Conservation (phyloP, 2,113 vertebrate species). For the Perognathus longimembris region DNA sequence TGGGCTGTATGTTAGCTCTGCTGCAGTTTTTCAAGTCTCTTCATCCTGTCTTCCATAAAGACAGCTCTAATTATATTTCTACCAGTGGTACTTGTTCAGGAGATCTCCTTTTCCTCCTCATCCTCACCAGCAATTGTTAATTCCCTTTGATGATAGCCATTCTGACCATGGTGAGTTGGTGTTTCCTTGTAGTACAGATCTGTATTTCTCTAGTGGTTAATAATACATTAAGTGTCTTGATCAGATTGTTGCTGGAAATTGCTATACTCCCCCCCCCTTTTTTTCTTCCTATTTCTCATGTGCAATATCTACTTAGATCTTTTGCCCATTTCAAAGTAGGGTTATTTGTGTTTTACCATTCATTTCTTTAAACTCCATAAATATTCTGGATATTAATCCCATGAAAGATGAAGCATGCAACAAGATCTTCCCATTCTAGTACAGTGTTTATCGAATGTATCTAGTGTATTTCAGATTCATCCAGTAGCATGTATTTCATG, state of each 20-base stretch:
- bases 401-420: not conserved
- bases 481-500: not conserved
- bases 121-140: not conserved
- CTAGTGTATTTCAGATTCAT: conserved; percentile 14
- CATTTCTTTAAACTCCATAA: not conserved
- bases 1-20: not conserved
- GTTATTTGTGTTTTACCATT: not conserved
- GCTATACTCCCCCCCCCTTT: not conserved
- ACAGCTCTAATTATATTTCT: not conserved
- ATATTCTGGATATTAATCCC: not conserved
- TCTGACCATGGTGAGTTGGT: not conserved
- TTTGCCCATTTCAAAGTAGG: not conserved
- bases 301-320: not conserved
- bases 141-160: not conserved
- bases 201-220: not conserved
- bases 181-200: not conserved
- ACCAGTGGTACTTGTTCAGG: not conserved
- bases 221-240: not conserved
- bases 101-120: not conserved
- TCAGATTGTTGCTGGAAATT: not conserved
- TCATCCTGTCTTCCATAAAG: not conserved
- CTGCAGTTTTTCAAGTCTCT: not conserved
- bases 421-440: not conserved
- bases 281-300: not conserved
- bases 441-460: not conserved